Conservation (phyloP, 2,113 vertebrate species). For the Xenotilapia flavipinnis region DNA sequence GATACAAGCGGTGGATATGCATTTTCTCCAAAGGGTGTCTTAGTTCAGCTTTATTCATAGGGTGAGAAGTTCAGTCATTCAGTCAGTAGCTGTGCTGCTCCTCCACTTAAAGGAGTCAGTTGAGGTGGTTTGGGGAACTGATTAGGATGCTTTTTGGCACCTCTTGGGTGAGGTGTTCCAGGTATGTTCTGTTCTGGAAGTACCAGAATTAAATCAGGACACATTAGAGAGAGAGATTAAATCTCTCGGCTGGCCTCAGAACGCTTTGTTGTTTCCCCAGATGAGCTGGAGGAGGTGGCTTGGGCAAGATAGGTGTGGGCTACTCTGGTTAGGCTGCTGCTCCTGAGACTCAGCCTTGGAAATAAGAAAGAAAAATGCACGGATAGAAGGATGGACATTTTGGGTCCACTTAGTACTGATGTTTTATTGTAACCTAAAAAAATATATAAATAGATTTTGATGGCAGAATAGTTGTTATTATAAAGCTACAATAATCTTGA, state of each 20-base stretch:
- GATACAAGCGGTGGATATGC: neutral
- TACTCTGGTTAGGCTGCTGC: neutral
- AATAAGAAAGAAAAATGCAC: neutral
- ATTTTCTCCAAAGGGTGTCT: neutral
- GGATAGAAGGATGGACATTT: rapidly evolving
- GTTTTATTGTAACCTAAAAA: neutral
- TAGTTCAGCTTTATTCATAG: neutral
- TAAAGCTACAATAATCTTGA: neutral
- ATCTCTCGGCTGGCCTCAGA: neutral
- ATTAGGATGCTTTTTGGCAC: neutral
- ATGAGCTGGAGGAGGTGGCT: neutral
- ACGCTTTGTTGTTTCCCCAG: neutral
- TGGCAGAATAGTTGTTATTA: rapidly evolving
- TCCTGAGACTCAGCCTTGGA: neutral
- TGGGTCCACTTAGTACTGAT: neutral
- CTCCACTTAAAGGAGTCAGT: neutral
- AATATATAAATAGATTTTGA: neutral
- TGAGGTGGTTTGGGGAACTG: neutral
- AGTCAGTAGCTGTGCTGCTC: neutral
- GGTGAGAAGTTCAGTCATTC: neutral
- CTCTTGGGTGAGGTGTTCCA: neutral
- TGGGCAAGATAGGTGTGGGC: neutral
- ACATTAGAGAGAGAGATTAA: neutral
- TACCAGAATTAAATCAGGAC: neutral
- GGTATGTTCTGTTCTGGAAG: neutral